Base-by-base conservation (phyloP, 2,113 vertebrate species). In the Genyomyrus donnyi region DNA sequence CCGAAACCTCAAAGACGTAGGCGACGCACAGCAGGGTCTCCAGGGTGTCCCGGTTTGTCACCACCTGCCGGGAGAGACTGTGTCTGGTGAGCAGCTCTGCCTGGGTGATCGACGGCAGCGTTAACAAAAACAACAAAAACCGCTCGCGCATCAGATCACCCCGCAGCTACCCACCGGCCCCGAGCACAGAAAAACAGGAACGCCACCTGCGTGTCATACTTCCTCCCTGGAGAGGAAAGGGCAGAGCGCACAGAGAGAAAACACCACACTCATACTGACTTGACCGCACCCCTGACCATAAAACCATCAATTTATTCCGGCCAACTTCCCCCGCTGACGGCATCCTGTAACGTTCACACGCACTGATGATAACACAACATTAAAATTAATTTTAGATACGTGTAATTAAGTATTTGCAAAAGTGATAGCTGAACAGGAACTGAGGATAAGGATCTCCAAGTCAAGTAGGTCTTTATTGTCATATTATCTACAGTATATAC, bases 1-100 rank as follows among this genome's bases (percentile, higher is more conserved):
- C 96, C 31, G 97, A 99, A 92, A 99, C 98, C 93, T 99, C 98
- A 6, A 98, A 99, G 91, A 99, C 98, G 15, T 97, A 99, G 0
- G 98, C 97, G 74, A 98, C 93, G 92, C 98, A 99, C 90, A 99
- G 95, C 94, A 99, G 93, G 5, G 97, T 98, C 95, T 99, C 98
- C 93, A 98, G 96, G 3, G 97, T 99, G 95, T 99, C 97, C 92
- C 97, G 97, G 96, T 98, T 98, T 88, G 97, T 97, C 93, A 99
- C 97, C 93, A 99, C 97, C 98, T 99, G 95, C 27, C 53, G 50
- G 93, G 53, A 92, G 92, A 93, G 89, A 19, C 98, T 6, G 90
- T 88, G 91, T 87, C 87, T 19, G 19, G 24, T 49, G 80, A 48
- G 24, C 11, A 15, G 46, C 74, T 42, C 35, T 19, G 35, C 35